phyloP scores from a whole-genome alignment of 2,797 vertebrate genomes.

The Carduelis carduelis region DNA sequence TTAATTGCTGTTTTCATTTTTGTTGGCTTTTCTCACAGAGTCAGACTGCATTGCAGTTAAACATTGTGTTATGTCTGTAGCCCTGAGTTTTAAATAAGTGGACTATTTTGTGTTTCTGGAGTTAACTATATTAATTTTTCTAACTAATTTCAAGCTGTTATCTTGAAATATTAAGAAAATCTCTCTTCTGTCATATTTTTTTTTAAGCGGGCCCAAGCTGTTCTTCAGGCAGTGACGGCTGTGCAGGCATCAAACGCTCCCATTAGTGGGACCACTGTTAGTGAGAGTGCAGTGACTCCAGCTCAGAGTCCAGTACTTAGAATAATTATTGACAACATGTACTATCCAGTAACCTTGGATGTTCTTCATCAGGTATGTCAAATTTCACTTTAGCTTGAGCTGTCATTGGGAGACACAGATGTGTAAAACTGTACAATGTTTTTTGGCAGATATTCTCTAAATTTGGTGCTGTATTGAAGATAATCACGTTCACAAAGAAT shows the following conservation, averaged over 20 bases:
- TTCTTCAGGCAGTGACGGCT: constrained; percentile 89
- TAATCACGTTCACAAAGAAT: constrained; percentile 99
- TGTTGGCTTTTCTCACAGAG: neutral
- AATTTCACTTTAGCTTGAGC: neutral
- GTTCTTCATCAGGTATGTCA: constrained; percentile 93
- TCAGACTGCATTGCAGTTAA: neutral
- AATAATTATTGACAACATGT: constrained; percentile 99
- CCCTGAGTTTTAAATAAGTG: neutral
- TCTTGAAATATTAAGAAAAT: neutral
- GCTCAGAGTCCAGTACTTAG: constrained; percentile 92
- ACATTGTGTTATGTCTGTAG: neutral
- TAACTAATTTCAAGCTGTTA: neutral
- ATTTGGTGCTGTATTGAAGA: constrained; percentile 98
- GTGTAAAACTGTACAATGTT: constrained; percentile 3
- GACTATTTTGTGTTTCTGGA: neutral
- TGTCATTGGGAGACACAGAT: neutral
- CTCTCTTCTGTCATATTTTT: neutral
- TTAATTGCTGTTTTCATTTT: neutral
- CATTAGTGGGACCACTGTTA: constrained; percentile 85
- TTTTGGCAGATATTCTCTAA: constrained; percentile 94
- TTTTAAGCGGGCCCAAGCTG: constrained; percentile 87
- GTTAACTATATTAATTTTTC: neutral
- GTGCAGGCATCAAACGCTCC: constrained; percentile 90
- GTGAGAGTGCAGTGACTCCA: constrained; percentile 86
- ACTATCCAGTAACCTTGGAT: constrained; percentile 96